phyloP scores from a whole-genome alignment of 2,113 vertebrate genomes.

The Crotalus horridus region DNA sequence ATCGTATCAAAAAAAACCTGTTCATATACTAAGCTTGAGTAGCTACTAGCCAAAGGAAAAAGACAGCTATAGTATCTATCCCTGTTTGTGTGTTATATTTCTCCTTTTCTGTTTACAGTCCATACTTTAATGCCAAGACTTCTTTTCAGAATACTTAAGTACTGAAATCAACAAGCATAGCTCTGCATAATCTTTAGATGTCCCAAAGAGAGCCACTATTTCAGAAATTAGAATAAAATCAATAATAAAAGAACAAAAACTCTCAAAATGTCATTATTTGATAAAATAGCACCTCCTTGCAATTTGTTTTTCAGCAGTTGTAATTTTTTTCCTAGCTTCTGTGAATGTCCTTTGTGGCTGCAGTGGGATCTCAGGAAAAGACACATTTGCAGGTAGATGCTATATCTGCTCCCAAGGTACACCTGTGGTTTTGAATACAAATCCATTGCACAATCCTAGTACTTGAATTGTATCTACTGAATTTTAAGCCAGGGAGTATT shows the following conservation, averaged over 20 bases:
- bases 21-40: background rate
- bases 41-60: background rate
- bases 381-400: background rate
- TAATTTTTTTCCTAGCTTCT: background rate
- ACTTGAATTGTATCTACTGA: background rate
- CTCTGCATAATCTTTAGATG: background rate
- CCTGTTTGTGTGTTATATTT: background rate
- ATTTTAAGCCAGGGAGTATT: background rate
- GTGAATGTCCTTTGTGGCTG: too few species aligned
- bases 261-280: background rate
- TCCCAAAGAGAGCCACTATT: background rate
- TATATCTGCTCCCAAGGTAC: background rate
- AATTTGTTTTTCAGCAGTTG: background rate
- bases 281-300: background rate
- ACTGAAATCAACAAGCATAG: background rate
- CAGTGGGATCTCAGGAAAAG: background rate
- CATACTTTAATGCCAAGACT: background rate
- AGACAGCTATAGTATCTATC: background rate
- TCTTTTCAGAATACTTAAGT: background rate
- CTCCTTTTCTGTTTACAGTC: background rate
- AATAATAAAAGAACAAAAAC: background rate
- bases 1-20: background rate
- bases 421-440: background rate
- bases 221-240: background rate
- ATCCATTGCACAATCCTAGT: background rate